Percentiles rank a stretch among this genome's conserved stretches.
Evolutionary conservation across 2,113 vertebrate species (phyloP).

Genomic region (Campylomormyrus numenius): DNA sequence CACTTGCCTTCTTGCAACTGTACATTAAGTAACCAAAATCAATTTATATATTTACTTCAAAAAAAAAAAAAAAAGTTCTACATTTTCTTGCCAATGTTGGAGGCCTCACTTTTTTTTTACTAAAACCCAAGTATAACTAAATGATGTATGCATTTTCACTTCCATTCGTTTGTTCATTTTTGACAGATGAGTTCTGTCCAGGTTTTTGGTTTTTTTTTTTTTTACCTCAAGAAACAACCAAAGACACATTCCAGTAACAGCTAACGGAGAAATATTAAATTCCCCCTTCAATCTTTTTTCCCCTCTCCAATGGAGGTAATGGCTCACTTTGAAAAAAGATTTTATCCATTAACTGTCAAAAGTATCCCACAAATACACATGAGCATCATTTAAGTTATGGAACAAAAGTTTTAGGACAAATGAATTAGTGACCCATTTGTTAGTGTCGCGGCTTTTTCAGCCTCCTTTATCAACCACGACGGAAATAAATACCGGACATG

Average conservation of each 20-base stretch:
- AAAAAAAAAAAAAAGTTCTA: background rate
- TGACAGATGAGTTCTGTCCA: background rate
- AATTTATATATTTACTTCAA: background rate
- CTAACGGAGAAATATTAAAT: background rate
- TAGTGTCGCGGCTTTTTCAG: background rate
- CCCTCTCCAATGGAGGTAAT: background rate
- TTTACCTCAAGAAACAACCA: background rate
- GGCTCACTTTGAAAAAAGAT: background rate
- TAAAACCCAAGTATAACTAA: background rate
- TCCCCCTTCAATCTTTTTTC: background rate
- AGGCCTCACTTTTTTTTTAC: background rate
- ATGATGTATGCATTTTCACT: background rate
- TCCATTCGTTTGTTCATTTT: background rate
- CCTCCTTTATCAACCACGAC: background rate
- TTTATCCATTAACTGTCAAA: background rate
- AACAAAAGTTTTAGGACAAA: too few species aligned
- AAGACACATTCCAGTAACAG: background rate
- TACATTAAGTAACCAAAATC: slow-evolving; percentile 10
- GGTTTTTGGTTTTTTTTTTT: background rate
- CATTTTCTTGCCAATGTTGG: background rate
- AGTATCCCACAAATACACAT: background rate
- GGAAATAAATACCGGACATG: background rate
- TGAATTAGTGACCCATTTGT: background rate
- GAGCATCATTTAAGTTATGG: background rate
- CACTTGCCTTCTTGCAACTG: background rate